Evolutionary conservation across 1,140 invertebrate species (phyloP), one percentile per base, ranked within the genome.

Genomic region (Helicoverpa armigera): DNA sequence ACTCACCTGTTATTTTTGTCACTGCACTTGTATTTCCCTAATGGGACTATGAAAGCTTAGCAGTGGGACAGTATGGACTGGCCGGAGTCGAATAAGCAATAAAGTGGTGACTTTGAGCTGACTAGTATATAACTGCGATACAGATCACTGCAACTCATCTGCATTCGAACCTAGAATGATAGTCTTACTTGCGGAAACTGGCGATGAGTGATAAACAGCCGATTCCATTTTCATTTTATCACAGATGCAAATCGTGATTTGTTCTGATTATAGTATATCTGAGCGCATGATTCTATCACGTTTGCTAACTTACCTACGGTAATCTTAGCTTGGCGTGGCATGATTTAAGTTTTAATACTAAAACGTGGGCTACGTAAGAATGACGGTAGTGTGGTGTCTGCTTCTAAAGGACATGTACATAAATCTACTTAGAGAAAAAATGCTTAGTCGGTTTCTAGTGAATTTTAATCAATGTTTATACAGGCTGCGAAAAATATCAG

Each of bases 1-100:
- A 70, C 70, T 73, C 11, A 73, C 70, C 29, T 73, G 51, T 58
- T 73, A 31, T n/a, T 1, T 7, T 73, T 35, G 14, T 13, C 53
- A 29, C 53, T 54, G 51, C 7, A 29, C 67, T 31, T 18, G 18
- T 70, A 73, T 58, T 43, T 58, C 53, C 53, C 70, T 54, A 16
- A 3, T 43, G 53, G 51, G 53, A 29, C 56, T 56, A 16, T 58
- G 14, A n/a, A 35, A 14, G 63, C 35, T 11, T 53, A 29, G 18
- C 69, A 58, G 29, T 16, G 29, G 18, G 31, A 14, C 23, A 14
- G 50, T 70, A 51, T 5, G 53, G 7, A 35, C 70, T 56, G 70
- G 29, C 3, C 29, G 53, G 48, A 56, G 70, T 35, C 53, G n/a
- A 29, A 58, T 58, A 18, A 56, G 70, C 51, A 73, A 58, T 73